Base-by-base conservation (phyloP, 2,113 vertebrate genomes). In the Pleuronectes platessa region DNA sequence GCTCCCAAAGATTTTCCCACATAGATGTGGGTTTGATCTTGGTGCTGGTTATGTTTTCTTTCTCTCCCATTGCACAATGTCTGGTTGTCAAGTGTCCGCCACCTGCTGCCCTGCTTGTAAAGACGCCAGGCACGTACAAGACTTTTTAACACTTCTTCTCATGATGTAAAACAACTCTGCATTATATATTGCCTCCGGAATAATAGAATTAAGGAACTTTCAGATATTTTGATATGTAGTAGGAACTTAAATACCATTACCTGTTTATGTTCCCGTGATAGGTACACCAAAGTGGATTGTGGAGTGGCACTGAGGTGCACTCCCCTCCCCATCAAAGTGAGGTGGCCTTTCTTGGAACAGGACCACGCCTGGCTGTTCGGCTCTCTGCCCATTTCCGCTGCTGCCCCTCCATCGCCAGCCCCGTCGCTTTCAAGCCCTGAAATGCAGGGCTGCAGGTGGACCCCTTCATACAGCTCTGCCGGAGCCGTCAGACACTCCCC, bases 281-380 rank as follows among this genome's bases (percentile, higher is more conserved):
- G 74, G 56, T 95, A 95, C 45, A 96, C 79, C 73, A 94, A 90
- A 53, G 92, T 91, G 14, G 94, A 92, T 24, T 92, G 85, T 21
- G 90, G 90, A 37, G 88, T 88, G 14, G 83, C 88, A 55, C 89
- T 92, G 5, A 98, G 94, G 85, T 97, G 89, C 15, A 96, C 87
- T 15, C 92, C 90, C 15, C 84, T 78, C 37, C 90, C 88, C 2
- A 84, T 82, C 27, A 96, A 85, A 11, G 89, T 95, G 70, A 98
- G 71, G n/a, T 94, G 95, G 15, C 97, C 96, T 80, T 93, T 95
- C 83, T 92, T 96, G 82, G 95, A 95, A 87, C 96, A 97, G 56
- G 80, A 85, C 97, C 97, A 97, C 0, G 60, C 62, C 79, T 97
- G 96, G n/a, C 11, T 77, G 49, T 64, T 85, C 23, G 37, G 11